Base-by-base conservation (phyloP, 53 echinoderm and acorn worm genomes). In the Paracentrotus lividus region DNA sequence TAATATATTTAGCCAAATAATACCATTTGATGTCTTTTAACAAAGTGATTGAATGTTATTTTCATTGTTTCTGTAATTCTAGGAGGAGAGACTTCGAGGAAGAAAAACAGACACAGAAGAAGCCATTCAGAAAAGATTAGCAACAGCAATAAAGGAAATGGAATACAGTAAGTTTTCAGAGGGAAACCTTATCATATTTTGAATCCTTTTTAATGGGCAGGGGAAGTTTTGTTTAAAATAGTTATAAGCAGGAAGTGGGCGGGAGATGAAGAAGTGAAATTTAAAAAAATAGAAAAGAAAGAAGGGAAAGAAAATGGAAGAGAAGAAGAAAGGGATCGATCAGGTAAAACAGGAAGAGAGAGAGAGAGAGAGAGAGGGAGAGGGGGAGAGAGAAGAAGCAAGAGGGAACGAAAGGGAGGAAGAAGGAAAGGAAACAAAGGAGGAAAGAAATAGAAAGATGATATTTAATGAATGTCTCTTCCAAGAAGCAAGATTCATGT, bases 21-120 rank as follows among this genome's bases (percentile, higher is more conserved):
- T 18, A 54, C 13, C 54, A 54, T 18, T 1, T 54, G 54, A 54
- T 54, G 54, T 54, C 18, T 54, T 13, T 15, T 54, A 18, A 5
- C 8, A 31, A 59, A 64, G 27, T 29, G 64, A 12, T 29, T 29
- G 64, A 29, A 64, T 64, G 9, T 0, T 20, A 21, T 72, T 15
- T 72, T 24, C 6, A 10, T 78, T 26, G 44, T 44, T 45, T 27
- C 42, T 47, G 4, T 81, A 45, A 81, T 81, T 47, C 56, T 91
- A 99, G 99, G 99, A 99, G 90, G 94, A 97, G 38, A 96, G 99
- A 58, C 55, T 99, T 31, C 86, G 97, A 76, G 97, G 95, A 16
- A 95, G 99, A 20, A 94, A 99, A 45, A 99, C 96, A 42, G 99
- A 99, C 29, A 92, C 95, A 12, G 99, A 99, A 58, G 99, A 99